These are phyloP conservation scores for Tholera decimalis DNA, from an alignment of 2,888 invertebrate species.

Conservation along the genomic window DNA sequence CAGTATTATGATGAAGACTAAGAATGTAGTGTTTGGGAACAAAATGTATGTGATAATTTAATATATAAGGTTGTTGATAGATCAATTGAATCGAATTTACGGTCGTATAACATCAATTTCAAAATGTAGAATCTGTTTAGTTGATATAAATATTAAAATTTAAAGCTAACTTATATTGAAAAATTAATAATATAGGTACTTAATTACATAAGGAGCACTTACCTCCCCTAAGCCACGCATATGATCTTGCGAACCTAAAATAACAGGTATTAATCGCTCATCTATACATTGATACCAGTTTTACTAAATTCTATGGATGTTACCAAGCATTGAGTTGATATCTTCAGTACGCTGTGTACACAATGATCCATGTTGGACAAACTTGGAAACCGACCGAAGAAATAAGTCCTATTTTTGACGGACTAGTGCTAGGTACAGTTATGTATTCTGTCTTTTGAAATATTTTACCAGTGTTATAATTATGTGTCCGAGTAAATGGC, in stretches of 20 bases:
- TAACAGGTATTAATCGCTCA: background rate
- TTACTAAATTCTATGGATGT: background rate
- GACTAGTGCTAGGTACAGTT: background rate
- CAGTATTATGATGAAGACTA: slow-evolving; percentile 55
- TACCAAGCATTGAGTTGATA: background rate
- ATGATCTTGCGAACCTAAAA: background rate
- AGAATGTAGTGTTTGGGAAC: slow-evolving; percentile 36
- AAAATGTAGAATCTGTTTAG: background rate
- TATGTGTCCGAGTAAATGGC: background rate
- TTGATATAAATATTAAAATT: background rate
- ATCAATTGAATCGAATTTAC: background rate
- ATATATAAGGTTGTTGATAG: slow-evolving; percentile 1
- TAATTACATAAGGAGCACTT: background rate
- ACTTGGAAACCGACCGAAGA: background rate
- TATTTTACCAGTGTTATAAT: background rate
- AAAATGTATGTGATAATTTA: slow-evolving; percentile 56
- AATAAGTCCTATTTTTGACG: background rate
- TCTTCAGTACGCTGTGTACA: slow-evolving; percentile 4
- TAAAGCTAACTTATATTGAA: background rate
- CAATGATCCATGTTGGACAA: slow-evolving; percentile 10
- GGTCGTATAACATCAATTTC: background rate
- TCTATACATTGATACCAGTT: slow-evolving; percentile 6
- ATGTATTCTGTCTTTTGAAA: background rate
- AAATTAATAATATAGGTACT: no score
- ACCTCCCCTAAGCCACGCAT: background rate